A percentile compares a stretch with the other conserved stretches of the same genome.
Conservation (phyloP, 2,113 vertebrate genomes). For the Sebastes schlegelii region DNA sequence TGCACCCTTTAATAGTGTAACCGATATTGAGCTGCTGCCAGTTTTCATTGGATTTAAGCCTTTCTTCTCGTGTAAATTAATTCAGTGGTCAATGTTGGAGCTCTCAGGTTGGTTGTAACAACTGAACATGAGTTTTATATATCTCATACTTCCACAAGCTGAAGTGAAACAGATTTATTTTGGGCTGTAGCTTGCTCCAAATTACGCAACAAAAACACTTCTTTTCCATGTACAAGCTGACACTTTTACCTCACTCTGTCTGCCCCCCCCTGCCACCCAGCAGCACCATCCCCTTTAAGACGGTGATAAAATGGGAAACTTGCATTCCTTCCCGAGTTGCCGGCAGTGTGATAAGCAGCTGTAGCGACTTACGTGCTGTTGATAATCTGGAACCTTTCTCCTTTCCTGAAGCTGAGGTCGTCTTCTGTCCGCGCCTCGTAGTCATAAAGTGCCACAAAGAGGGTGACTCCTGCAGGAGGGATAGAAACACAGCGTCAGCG, state of each 20-base stretch:
- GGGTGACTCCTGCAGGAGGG: constrained; percentile 91
- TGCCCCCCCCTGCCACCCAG: neutral
- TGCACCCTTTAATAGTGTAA: neutral
- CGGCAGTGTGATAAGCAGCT: constrained; percentile 33
- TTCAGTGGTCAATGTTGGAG: neutral
- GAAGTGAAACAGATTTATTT: constrained; percentile 4
- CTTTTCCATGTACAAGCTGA: neutral
- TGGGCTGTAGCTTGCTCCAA: neutral
- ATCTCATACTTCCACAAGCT: too few species aligned
- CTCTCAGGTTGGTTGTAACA: neutral
- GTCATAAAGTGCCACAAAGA: constrained; percentile 98
- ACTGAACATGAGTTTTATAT: constrained; percentile 11
- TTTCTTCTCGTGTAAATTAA: neutral
- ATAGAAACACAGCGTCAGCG: constrained; percentile 45
- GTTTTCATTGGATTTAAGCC: neutral
- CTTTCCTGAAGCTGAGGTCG: constrained; percentile 98
- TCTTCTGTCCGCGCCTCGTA: constrained; percentile 98
- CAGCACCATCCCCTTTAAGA: neutral
- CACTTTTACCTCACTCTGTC: constrained; percentile 16
- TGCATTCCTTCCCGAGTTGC: neutral
- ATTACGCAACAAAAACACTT: constrained; percentile 18
- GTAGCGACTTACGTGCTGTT: constrained; percentile 95
- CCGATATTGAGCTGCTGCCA: too few species aligned
- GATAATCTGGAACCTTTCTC: constrained; percentile 97
- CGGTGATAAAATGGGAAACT: constrained; percentile 3